Conservation (phyloP, 1,140 invertebrate species). For the Centruroides sculpturatus region DNA sequence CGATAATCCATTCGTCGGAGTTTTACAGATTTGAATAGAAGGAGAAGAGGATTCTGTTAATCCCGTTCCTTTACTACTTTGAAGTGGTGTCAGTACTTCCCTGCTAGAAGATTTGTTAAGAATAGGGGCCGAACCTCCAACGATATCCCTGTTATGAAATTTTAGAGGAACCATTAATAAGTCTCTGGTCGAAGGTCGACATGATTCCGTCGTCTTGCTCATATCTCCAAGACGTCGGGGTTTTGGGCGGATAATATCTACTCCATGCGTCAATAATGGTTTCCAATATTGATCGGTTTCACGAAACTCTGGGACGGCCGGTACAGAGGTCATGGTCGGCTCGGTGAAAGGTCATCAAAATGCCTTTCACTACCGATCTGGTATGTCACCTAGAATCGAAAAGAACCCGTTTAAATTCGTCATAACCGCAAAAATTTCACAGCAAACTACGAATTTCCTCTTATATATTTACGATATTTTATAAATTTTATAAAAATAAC, state of each 20-base stretch:
- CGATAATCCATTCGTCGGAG: neutral
- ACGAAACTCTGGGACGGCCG: conserved; percentile 30
- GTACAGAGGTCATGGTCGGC: conserved; percentile 13
- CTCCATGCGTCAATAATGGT: conserved; percentile 41
- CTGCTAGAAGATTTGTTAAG: conserved; percentile 4
- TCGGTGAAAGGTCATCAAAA: conserved; percentile 3
- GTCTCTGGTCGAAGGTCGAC: no score
- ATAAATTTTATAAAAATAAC: no score
- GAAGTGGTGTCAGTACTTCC: neutral
- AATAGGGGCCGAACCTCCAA: conserved; percentile 18
- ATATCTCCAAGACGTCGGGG: conserved; percentile 36
- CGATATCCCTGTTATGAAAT: neutral
- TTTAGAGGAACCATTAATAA: neutral
- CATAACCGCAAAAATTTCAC: no score
- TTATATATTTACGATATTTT: no score
- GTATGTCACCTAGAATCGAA: neutral
- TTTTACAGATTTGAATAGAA: neutral
- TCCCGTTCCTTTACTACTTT: neutral
- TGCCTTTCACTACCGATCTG: neutral
- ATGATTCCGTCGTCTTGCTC: conserved; percentile 1
- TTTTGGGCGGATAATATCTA: conserved; percentile 67
- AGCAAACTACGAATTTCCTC: no score
- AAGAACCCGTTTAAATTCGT: no score
- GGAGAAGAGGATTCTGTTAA: neutral
- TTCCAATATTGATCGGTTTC: conserved; percentile 45